These are phyloP conservation scores for Falco biarmicus DNA, from an alignment of 2,797 vertebrate genomes.

Conservation along the genomic window DNA sequence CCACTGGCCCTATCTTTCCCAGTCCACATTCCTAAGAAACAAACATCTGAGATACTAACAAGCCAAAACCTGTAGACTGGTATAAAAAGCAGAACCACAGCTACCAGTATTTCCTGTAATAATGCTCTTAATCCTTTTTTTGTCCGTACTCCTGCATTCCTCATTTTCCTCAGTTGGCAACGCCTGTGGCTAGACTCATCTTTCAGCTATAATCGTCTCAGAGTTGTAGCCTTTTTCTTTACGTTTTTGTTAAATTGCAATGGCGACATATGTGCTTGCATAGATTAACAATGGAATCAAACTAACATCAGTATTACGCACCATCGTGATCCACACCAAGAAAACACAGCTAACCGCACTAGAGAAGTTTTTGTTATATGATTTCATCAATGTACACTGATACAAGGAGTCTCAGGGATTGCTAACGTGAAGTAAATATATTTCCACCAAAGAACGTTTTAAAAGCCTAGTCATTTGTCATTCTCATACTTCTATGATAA, in stretches of 20 bases:
- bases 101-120: not conserved
- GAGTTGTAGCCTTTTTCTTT: not conserved
- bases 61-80: not conserved
- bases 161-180: not conserved
- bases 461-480: not conserved
- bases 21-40: not conserved
- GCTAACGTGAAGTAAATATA: not conserved
- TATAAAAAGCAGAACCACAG: not conserved
- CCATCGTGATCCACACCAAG: not conserved
- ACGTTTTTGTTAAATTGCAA: not conserved
- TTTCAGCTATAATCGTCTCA: not conserved
- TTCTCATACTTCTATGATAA: not conserved
- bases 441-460: not conserved
- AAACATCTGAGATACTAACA: not conserved
- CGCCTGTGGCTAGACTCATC: not conserved
- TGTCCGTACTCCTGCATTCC: not conserved
- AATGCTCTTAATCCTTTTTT: not conserved
- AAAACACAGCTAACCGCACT: not conserved
- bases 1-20: not conserved
- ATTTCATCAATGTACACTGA: not conserved
- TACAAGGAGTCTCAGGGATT: not conserved
- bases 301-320: not conserved
- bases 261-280: not conserved
- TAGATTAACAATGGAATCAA: not conserved
- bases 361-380: not conserved